Evolutionary conservation across 2,113 vertebrate species (phyloP).

Genomic region (Myocastor coypus): DNA sequence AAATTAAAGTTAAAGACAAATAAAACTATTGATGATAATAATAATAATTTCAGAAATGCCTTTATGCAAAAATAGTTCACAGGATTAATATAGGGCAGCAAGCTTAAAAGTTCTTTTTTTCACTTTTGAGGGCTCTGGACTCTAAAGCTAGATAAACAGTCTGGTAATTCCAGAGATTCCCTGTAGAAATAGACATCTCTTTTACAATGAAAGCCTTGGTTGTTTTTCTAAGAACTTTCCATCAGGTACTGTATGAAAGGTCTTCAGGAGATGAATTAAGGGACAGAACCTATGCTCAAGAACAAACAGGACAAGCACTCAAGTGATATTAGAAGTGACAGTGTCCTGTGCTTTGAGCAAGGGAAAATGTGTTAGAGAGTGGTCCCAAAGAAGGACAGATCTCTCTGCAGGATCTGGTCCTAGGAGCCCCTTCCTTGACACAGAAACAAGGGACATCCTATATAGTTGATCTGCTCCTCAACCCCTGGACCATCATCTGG

Average conservation of each 20-base stretch:
- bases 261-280: not conserved
- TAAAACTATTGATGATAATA: not conserved
- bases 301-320: not conserved
- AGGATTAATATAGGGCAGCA: not conserved
- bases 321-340: not conserved
- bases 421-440: not conserved
- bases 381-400: not conserved
- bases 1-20: not conserved
- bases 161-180: not conserved
- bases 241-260: not conserved
- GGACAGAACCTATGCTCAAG: not conserved
- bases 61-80: conserved; percentile 30
- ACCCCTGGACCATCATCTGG: too few relatives aligned
- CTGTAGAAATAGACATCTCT: not conserved
- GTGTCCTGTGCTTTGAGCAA: not conserved
- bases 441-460: not conserved
- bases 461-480: not conserved
- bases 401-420: not conserved
- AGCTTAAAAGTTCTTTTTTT: not conserved
- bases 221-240: not conserved
- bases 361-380: not conserved
- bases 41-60: not conserved
- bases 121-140: not conserved
- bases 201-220: not conserved
- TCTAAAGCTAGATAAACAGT: not conserved